Percentiles rank a stretch among this genome's conserved stretches.
phyloP scores from a whole-genome alignment of 1,140 invertebrate genomes.

The Heliothis virescens region DNA sequence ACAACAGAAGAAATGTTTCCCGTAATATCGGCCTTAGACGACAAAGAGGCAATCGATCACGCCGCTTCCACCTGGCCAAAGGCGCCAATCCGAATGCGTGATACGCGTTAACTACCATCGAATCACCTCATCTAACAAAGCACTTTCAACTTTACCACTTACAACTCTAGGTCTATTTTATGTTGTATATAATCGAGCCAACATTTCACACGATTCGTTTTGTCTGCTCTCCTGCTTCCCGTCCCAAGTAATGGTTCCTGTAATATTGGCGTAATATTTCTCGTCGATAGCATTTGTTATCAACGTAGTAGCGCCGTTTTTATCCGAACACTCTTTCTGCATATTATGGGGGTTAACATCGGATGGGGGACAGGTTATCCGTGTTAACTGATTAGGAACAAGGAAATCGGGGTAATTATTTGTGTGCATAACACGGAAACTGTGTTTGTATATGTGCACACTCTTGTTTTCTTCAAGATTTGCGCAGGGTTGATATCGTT shows the following conservation, averaged over 20 bases:
- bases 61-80: slow-evolving; percentile 63
- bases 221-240: slow-evolving; percentile 63
- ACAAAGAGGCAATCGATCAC: slow-evolving; percentile 69
- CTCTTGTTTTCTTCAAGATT: too few species aligned
- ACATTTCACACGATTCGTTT: slow-evolving; percentile 68
- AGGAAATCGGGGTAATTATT: not conserved
- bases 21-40: slow-evolving; percentile 57
- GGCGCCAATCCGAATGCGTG: slow-evolving; percentile 64
- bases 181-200: slow-evolving; percentile 41
- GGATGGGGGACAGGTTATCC: not conserved
- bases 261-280: slow-evolving; percentile 78
- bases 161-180: slow-evolving; percentile 38
- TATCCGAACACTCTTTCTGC: slow-evolving; percentile 58
- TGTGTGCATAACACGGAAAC: not conserved
- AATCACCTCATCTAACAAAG: slow-evolving; percentile 39
- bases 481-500: too few species aligned
- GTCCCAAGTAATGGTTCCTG: slow-evolving; percentile 66
- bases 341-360: slow-evolving; percentile 41
- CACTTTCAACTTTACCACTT: slow-evolving; percentile 44
- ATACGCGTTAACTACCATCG: slow-evolving; percentile 65
- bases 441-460: too few species aligned
- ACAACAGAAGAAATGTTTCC: slow-evolving; percentile 64
- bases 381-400: not conserved
- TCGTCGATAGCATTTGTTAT: slow-evolving; percentile 72
- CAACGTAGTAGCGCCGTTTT: slow-evolving; percentile 69